phyloP scores from a whole-genome alignment of 2,113 vertebrate genomes.

The Oncorhynchus keta region DNA sequence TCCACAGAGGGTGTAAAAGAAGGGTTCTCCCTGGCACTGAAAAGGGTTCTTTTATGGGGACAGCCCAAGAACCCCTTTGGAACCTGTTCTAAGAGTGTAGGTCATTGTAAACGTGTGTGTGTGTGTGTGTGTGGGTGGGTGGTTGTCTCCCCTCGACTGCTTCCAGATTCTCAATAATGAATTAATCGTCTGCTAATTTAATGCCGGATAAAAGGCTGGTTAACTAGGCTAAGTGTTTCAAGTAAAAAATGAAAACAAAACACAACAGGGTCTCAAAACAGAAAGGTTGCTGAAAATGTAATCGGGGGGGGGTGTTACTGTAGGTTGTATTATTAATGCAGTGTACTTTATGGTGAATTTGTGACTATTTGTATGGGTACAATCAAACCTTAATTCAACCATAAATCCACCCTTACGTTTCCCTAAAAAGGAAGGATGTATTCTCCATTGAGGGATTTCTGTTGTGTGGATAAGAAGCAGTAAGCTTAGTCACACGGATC shows the following conservation, averaged over 20 bases:
- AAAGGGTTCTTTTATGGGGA: too few species aligned
- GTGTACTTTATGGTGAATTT: constrained; percentile 28
- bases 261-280: background rate
- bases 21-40: too few species aligned
- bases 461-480: constrained; percentile 35
- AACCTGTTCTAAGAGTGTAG: constrained; percentile 44
- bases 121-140: constrained; percentile 17
- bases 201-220: constrained; percentile 66
- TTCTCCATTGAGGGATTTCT: constrained; percentile 13
- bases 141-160: constrained; percentile 42
- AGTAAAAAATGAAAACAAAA: constrained; percentile 31
- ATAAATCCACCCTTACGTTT: constrained; percentile 23
- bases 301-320: constrained; percentile 16
- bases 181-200: constrained; percentile 79
- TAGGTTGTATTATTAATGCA: background rate
- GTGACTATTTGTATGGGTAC: constrained; percentile 20
- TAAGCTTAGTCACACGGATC: constrained; percentile 40
- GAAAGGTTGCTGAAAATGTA: constrained; percentile 17
- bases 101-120: constrained; percentile 60
- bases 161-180: constrained; percentile 74
- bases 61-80: too few species aligned
- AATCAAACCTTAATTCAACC: constrained; percentile 33
- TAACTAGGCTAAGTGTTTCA: constrained; percentile 70
- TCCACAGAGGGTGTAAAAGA: too few species aligned
- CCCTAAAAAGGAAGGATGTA: constrained; percentile 45